These are phyloP conservation scores for Arctocebus calabarensis DNA, from an alignment of 2,797 vertebrate species.

Conservation along the genomic window DNA sequence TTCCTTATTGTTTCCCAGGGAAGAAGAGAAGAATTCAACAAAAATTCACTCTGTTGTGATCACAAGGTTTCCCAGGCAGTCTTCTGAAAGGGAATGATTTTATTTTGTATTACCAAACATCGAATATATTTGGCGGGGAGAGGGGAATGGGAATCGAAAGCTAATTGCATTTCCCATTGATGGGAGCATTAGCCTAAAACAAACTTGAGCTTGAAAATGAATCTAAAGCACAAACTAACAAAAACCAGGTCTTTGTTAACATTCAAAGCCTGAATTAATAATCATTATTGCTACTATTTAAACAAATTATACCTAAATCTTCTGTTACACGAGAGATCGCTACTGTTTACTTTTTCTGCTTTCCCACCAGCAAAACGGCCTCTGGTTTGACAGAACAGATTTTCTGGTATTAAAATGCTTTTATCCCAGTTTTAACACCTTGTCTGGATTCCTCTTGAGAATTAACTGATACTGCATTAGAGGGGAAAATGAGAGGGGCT, in stretches of 20 bases:
- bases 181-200: slow-evolving; percentile 70
- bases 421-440: slow-evolving; percentile 87
- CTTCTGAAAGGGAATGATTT: slow-evolving; percentile 70
- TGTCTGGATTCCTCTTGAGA: slow-evolving; percentile 87
- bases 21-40: slow-evolving; percentile 23
- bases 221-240: slow-evolving; percentile 81
- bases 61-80: slow-evolving; percentile 49
- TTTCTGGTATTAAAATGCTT: slow-evolving; percentile 86
- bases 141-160: slow-evolving; percentile 25
- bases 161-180: slow-evolving; percentile 61
- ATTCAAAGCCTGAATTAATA: slow-evolving; percentile 83
- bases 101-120: slow-evolving; percentile 62
- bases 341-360: slow-evolving; percentile 84
- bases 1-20: slow-evolving; percentile 65
- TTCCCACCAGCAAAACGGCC: slow-evolving; percentile 79
- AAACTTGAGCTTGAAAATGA: slow-evolving; percentile 80
- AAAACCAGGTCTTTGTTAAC: slow-evolving; percentile 78
- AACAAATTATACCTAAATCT: slow-evolving; percentile 81
- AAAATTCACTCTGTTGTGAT: not conserved
- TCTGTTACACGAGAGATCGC: slow-evolving; percentile 76
- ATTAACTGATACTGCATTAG: slow-evolving; percentile 83
- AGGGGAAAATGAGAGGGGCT: slow-evolving; percentile 75
- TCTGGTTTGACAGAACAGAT: slow-evolving; percentile 85
- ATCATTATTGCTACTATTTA: slow-evolving; percentile 83
- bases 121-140: slow-evolving; percentile 44